phyloP scores from a whole-genome alignment of 2,888 invertebrate genomes.

The Incurvaria masculella region DNA sequence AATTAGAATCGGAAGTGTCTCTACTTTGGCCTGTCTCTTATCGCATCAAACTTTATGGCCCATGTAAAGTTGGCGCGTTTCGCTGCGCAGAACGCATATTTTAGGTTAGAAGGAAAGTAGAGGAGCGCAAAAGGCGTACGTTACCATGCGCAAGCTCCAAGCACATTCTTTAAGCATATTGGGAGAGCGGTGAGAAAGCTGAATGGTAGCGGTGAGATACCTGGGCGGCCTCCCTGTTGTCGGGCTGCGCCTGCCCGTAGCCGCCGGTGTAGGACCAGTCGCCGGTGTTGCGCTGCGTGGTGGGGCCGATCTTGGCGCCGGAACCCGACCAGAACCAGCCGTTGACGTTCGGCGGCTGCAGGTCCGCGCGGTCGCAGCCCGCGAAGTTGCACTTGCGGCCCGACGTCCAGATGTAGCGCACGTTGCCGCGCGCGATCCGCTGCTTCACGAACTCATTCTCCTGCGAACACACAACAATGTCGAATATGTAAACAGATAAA shows the following conservation, averaged over 20 bases:
- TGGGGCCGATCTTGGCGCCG: conserved; percentile 87
- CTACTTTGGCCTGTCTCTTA: no score
- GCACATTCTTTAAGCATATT: no score
- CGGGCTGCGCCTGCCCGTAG: conserved; percentile 83
- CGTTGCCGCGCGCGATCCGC: conserved; percentile 74
- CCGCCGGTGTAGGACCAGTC: conserved; percentile 90
- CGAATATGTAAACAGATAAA: no score
- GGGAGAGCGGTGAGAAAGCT: no score
- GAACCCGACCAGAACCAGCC: conserved; percentile 96
- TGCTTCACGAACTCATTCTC: conserved; percentile 90
- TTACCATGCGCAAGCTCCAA: no score
- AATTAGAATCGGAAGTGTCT: no score
- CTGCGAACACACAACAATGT: conserved; percentile 24
- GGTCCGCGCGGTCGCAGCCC: conserved; percentile 78
- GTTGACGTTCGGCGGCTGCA: conserved; percentile 81
- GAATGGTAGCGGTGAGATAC: conserved; percentile 33
- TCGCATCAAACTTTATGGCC: no score
- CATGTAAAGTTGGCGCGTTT: no score
- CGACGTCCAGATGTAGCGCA: conserved; percentile 86
- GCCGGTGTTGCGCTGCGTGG: conserved; percentile 83
- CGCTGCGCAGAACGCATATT: no score
- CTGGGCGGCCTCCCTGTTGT: conserved; percentile 88
- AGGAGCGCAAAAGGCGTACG: no score
- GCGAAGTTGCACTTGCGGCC: conserved; percentile 92
- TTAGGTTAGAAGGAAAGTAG: no score